Evolutionary conservation across 2,113 vertebrate species (phyloP), one percentile per base, ranked within the genome.

Genomic region (Antechinus stuartii): DNA sequence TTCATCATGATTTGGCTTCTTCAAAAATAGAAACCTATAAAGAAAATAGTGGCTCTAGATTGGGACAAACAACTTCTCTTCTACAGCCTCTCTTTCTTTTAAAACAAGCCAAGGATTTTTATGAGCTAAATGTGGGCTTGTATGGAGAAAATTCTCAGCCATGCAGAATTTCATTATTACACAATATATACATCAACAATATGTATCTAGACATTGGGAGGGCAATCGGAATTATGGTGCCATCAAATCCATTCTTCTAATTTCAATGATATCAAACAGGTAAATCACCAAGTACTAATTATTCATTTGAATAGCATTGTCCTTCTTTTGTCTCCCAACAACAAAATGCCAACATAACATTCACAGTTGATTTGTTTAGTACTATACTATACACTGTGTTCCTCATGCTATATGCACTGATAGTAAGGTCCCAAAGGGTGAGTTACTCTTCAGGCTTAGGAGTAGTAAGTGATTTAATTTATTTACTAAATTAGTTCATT

Each of bases 31-130:
- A 49, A 49, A 49, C 49, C 49, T 2, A 92, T 26, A 95, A 95
- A 90, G 11, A 90, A 50, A 91, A 30, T 93, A 92, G 55, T 47
- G 61, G 24, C 49, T 26, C 50, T 54, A 23, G 92, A 46, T 68
- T 92, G 93, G 90, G 90, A 94, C 42, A 91, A 91, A 90, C 46
- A 4, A 92, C 49, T 95, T 90, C 89, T 89, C 76, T 91, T 57
- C 84, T 55, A 94, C 19, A 11, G 30, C 30, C 30, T 68, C 57
- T 68, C 0, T 35, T 68, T 94, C 90, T 93, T 2, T 94, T 95
- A 90, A 95, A 96, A 93, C 30, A 53, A 93, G n/a, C 35, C 23
- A 46, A 95, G 16, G 95, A 91, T 55, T 95, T 90, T 89, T 55
- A 54, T 27, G 49, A 42, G 47, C 89, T 68, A 57, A 91, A 93